phyloP scores from a whole-genome alignment of 2,113 vertebrate genomes.

The Onychostruthus taczanowskii region DNA sequence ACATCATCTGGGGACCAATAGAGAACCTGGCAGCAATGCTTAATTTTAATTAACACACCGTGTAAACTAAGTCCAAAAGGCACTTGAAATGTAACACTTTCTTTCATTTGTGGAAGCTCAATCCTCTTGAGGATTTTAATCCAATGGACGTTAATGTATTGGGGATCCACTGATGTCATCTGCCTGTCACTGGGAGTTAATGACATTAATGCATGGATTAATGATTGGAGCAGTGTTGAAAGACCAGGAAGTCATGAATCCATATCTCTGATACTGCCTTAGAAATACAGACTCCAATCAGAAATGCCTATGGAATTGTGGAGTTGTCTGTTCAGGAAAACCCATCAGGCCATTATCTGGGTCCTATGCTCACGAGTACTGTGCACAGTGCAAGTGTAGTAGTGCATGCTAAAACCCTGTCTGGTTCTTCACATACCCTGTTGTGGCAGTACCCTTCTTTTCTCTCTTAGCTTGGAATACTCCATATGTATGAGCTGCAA shows the following conservation, averaged over 20 bases:
- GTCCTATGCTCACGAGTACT: accelerated
- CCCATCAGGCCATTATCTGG: not conserved
- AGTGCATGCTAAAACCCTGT: not conserved
- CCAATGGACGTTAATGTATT: not conserved
- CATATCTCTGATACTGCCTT: not conserved
- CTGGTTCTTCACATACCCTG: not conserved
- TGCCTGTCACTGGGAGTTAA: not conserved
- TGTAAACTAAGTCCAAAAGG: not conserved
- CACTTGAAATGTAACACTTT: not conserved
- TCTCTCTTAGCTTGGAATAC: not conserved
- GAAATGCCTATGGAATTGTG: not conserved
- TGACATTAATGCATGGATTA: not conserved
- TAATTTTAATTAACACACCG: not conserved
- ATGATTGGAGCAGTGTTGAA: not conserved
- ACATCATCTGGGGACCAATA: not conserved
- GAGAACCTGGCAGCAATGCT: not conserved
- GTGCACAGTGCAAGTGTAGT: accelerated
- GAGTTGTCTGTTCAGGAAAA: not conserved
- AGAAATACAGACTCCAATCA: not conserved
- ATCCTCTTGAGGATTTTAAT: not conserved
- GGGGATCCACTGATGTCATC: not conserved
- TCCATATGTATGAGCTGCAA: not conserved
- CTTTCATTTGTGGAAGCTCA: not conserved
- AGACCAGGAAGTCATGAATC: not conserved
- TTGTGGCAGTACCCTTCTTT: not conserved